Base-by-base conservation (phyloP, 2,888 invertebrate species). In the Halictus ligatus region DNA sequence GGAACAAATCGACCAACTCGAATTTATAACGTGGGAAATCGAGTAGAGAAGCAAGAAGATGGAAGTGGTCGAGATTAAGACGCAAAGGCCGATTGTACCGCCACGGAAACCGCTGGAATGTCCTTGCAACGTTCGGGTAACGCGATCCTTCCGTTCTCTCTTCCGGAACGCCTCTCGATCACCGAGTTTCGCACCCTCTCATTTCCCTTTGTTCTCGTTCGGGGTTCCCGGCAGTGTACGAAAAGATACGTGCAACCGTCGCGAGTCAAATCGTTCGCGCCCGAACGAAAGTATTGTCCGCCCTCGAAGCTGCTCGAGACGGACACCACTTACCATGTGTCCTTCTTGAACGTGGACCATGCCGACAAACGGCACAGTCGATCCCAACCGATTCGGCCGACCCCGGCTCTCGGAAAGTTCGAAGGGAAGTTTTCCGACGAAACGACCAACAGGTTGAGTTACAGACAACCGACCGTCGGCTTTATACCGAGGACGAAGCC, bases 161-260 rank as follows among this genome's bases (percentile, higher is more conserved):
- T 43, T 21, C 3, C 64, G 15, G 21, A 18, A 18, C 8, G 15
- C 35, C 8, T 29, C 15, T 35, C 35, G 29, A 64, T 35, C 15
- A 7, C 4, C 60, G 6, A 35, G 15, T 29, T 6, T 64, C 2
- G 12, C 12, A 12, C 2, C 15, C 3, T 29, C 60, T 29, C 12
- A 43, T n/a, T 58, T 58, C 58, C n/a, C 58, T 58, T 12, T 48
- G 13, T 64, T 64, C 15, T 29, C 60, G 60, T 35, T 67, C 29
- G 64, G 2, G 15, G 4, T 0, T 29, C 2, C 2, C 29, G 29
- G 1, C 35, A 94, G 94, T 91, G 91, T 75, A 80, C 83, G 15
- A 92, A 80, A 78, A 94, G 86, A 86, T 94, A 95, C 77, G 91
- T 95, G 6, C 95, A 95, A 89, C 95, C 95, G n/a, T 89, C 92